A percentile compares a stretch with the other conserved stretches of the same genome.
These are phyloP conservation scores for Euplexia lucipara DNA, from an alignment of 2,888 invertebrate species.

Conservation along the genomic window DNA sequence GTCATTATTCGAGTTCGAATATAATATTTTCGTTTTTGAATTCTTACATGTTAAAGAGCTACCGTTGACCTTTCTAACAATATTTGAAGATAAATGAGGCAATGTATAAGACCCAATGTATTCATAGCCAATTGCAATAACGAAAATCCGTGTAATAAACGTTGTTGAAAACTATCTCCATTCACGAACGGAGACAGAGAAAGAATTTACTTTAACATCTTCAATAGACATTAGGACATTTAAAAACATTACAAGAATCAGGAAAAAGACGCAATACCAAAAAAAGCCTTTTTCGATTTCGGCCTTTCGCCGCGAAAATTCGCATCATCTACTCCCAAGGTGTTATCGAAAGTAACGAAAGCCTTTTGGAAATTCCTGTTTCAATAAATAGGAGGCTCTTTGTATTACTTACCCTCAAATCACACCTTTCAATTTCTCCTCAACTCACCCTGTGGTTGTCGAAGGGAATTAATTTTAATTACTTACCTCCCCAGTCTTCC, in stretches of 20 bases:
- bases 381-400: slow-evolving; percentile 46
- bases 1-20: slow-evolving; percentile 2
- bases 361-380: slow-evolving; percentile 39
- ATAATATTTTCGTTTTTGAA: not conserved
- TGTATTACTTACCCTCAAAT: slow-evolving; percentile 56
- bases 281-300: not conserved
- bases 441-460: slow-evolving; percentile 53
- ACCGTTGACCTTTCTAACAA: too few relatives aligned
- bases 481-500: slow-evolving; percentile 40
- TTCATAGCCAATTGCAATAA: too few relatives aligned
- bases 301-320: slow-evolving; percentile 23
- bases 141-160: too few relatives aligned
- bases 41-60: not conserved
- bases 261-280: slow-evolving; percentile 4
- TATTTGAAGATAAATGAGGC: too few relatives aligned
- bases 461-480: slow-evolving; percentile 65
- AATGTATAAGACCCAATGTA: too few relatives aligned
- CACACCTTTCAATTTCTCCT: slow-evolving; percentile 62
- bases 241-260: slow-evolving; percentile 13
- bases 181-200: not conserved
- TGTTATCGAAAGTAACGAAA: slow-evolving; percentile 39
- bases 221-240: slow-evolving; percentile 7
- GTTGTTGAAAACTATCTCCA: not conserved
- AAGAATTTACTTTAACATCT: not conserved
- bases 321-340: slow-evolving; percentile 27